Evolutionary conservation across 2,113 vertebrate genomes (phyloP), one percentile per base, ranked within the genome.

Genomic region (Perognathus longimembris): DNA sequence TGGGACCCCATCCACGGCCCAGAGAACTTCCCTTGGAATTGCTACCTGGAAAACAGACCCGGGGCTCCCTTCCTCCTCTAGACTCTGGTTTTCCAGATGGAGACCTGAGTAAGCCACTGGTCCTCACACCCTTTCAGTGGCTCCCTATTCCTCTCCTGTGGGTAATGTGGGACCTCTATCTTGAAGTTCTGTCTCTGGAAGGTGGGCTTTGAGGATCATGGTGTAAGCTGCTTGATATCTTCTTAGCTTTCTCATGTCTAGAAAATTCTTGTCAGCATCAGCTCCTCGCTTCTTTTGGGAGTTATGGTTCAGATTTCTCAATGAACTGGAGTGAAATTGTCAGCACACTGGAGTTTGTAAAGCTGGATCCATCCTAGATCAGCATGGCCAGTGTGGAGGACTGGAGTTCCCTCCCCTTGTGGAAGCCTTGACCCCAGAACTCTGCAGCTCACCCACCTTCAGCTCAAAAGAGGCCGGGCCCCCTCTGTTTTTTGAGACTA

Each of bases 331-430:
- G 15, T 88, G 67, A 89, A n/a, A 79, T 73, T 26, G 28, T n/a
- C 45, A 86, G 21, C 12, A 21, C 4, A 4, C 2, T 81, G 54
- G 38, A 77, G 28, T 63, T 15, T 15, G 1, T 78, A 69, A 61
- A 40, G 17, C 2, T 71, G 70, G 70, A 6, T 50, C 50, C 5
- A 9, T 11, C 3, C 1, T 15, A 54, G 50, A 54, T 32, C 8
- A 54, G 17, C 24, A 6, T 7, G 59, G n/a, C n/a, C n/a, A n/a
- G n/a, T n/a, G n/a, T n/a, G n/a, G n/a, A n/a, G 7, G 38, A 70
- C 22, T 6, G 36, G 34, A 28, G 17, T 24, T 57, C 21, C 18
- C 0, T 38, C 10, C 36, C 20, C 69, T 64, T 0, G 0, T 12
- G 36, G n/a, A 34, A 14, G 14, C 6, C 1, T 1, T 20, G 38